These are phyloP conservation scores for Germaria angustata DNA, from an alignment of 2,888 invertebrate genomes.

Conservation along the genomic window DNA sequence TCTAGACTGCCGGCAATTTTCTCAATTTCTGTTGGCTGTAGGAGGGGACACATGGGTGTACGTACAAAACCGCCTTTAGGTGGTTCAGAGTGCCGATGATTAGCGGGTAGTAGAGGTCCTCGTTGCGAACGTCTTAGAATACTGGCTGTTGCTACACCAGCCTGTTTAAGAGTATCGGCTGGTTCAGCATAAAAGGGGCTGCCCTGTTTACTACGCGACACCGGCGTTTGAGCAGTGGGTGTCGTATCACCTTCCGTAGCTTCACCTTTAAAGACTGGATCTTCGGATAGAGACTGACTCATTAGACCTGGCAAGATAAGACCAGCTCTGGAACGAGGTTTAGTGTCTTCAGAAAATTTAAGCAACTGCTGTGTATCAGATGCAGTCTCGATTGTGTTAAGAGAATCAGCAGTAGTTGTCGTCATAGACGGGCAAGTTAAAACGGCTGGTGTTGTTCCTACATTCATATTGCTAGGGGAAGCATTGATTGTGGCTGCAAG, in stretches of 20 bases:
- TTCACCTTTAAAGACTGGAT: conserved; percentile 67
- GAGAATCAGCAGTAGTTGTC: conserved; percentile 64
- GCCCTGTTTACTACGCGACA: conserved; percentile 83
- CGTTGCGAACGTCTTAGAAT: conserved; percentile 78
- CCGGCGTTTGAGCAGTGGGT: conserved; percentile 76
- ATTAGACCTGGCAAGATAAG: conserved; percentile 74
- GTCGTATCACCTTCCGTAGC: conserved; percentile 75
- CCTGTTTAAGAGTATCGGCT: conserved; percentile 87
- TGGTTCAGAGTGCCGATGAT: conserved; percentile 84
- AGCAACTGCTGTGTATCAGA: conserved; percentile 73
- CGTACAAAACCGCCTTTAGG: conserved; percentile 79
- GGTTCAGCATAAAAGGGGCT: conserved; percentile 95
- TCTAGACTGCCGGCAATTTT: conserved; percentile 80
- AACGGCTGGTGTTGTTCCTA: conserved; percentile 68
- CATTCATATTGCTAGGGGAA: conserved; percentile 80
- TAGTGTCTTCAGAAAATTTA: conserved; percentile 75
- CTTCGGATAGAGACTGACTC: conserved; percentile 73
- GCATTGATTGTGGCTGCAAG: conserved; percentile 81
- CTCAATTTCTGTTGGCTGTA: conserved; percentile 82
- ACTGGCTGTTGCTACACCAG: conserved; percentile 75
- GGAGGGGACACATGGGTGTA: conserved; percentile 82
- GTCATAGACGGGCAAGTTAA: conserved; percentile 71
- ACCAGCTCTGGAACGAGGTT: conserved; percentile 75
- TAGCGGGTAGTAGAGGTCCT: conserved; percentile 77
- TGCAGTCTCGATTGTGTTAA: conserved; percentile 63